phyloP scores from a whole-genome alignment of 2,797 vertebrate species.

The Melanotaenia pygmaea region DNA sequence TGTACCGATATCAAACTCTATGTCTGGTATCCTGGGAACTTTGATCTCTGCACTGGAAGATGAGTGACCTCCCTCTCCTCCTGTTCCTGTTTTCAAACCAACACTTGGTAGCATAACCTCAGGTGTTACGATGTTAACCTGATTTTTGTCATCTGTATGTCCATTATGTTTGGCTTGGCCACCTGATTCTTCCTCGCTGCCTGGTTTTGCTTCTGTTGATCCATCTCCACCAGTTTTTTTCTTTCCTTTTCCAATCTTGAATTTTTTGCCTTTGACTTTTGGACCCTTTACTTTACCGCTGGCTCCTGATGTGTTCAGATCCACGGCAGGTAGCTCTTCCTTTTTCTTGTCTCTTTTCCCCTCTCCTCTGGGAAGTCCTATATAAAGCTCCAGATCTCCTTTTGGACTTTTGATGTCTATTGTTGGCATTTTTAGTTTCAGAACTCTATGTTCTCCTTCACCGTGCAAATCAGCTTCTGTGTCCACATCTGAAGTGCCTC shows the following conservation, averaged over 20 bases:
- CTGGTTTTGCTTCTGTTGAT: conserved; percentile 47
- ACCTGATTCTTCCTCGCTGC: conserved; percentile 28
- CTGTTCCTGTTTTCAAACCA: conserved; percentile 28
- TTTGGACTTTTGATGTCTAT: conserved; percentile 67
- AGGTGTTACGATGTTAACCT: conserved; percentile 20
- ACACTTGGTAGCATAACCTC: conserved; percentile 41
- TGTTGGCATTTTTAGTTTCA: conserved; percentile 71
- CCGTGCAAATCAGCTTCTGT: conserved; percentile 38
- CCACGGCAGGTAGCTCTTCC: conserved; percentile 68
- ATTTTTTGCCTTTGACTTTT: conserved; percentile 80
- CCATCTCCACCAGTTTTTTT: conserved; percentile 66
- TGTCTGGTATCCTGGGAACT: conserved; percentile 75
- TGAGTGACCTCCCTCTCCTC: conserved; percentile 20
- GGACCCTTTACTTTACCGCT: conserved; percentile 69
- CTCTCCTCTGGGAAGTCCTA: conserved; percentile 65
- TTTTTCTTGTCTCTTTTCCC: conserved; percentile 65
- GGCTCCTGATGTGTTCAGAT: conserved; percentile 45
- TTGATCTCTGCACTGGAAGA: conserved; percentile 54
- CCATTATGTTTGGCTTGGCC: conserved; percentile 46
- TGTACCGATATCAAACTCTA: conserved; percentile 80
- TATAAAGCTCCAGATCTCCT: conserved; percentile 71
- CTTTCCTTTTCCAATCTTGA: conserved; percentile 80
- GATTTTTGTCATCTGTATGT: conserved; percentile 53
- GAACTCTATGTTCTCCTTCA: conserved; percentile 52
- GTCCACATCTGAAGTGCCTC: conserved; percentile 65